Conservation (phyloP, 2,888 invertebrate genomes). For the Helobdella robusta region DNA sequence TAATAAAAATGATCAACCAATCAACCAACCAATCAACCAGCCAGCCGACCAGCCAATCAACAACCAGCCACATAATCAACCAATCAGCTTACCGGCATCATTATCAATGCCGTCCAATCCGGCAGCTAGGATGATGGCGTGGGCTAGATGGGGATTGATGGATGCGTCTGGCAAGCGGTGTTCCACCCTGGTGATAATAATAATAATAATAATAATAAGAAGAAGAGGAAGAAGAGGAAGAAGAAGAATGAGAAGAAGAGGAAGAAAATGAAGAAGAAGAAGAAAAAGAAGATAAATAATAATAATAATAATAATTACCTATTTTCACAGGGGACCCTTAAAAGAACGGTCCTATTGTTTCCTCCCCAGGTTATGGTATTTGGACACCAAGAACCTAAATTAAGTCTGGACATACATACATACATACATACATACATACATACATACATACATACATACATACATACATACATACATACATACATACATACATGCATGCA, state of each 20-base stretch:
- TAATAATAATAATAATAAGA: too few relatives aligned
- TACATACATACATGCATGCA: neutral
- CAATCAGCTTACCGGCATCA: constrained; percentile 33
- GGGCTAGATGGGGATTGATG: constrained; percentile 35
- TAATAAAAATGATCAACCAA: too few relatives aligned
- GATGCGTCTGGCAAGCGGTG: constrained; percentile 36
- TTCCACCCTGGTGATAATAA: constrained; percentile 36
- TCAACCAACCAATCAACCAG: too few relatives aligned
- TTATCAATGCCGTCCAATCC: constrained; percentile 35
- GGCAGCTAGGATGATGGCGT: constrained; percentile 36
- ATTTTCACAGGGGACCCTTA: constrained; percentile 27
- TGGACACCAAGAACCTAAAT: constrained; percentile 34
- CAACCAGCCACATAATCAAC: too few relatives aligned
- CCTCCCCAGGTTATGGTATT: constrained; percentile 35
- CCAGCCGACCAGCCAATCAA: too few relatives aligned
- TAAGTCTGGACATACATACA: constrained; percentile 29
- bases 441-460: neutral
- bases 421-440: neutral
- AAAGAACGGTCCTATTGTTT: constrained; percentile 35
- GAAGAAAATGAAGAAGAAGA: too few relatives aligned
- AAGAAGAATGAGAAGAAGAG: too few relatives aligned
- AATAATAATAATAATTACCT: constrained; percentile 10
- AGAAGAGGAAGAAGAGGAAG: too few relatives aligned
- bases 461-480: neutral
- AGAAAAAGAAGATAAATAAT: too few relatives aligned